These are phyloP conservation scores for Rhinolophus sinicus DNA, from an alignment of 2,113 vertebrate genomes.

Conservation along the genomic window DNA sequence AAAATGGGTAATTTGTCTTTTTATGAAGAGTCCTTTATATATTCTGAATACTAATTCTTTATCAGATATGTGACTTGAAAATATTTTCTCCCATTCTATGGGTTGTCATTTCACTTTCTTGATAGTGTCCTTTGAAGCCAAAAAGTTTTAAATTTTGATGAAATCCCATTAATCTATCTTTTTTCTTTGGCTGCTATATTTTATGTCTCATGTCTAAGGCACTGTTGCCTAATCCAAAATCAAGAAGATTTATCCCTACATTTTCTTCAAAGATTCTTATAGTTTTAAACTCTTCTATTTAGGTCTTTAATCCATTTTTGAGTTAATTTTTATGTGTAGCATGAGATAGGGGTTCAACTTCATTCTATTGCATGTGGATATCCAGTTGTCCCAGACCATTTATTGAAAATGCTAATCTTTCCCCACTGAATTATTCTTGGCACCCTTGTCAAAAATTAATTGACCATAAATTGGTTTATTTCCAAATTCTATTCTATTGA, in stretches of 20 bases:
- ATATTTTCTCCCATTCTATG: neutral
- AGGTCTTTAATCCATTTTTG: neutral
- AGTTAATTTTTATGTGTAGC: neutral
- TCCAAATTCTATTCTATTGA: neutral
- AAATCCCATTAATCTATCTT: neutral
- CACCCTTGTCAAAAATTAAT: neutral
- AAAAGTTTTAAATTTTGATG: neutral
- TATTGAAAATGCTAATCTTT: neutral
- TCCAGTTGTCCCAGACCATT: neutral
- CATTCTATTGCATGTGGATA: neutral
- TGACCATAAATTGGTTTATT: neutral
- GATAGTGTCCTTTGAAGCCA: neutral
- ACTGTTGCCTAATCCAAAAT: neutral
- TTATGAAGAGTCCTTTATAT: neutral
- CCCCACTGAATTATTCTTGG: neutral
- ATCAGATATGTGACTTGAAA: neutral
- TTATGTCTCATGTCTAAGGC: neutral
- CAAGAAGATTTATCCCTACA: neutral
- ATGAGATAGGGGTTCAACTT: neutral
- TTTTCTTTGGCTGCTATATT: slow-evolving; percentile 12
- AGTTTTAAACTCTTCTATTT: neutral
- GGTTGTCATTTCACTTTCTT: neutral
- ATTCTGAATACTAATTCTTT: neutral
- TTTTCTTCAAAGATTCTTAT: neutral
- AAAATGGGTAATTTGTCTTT: neutral